Evolutionary conservation across 2,888 invertebrate genomes (phyloP).

Genomic region (Tridacna crocea): DNA sequence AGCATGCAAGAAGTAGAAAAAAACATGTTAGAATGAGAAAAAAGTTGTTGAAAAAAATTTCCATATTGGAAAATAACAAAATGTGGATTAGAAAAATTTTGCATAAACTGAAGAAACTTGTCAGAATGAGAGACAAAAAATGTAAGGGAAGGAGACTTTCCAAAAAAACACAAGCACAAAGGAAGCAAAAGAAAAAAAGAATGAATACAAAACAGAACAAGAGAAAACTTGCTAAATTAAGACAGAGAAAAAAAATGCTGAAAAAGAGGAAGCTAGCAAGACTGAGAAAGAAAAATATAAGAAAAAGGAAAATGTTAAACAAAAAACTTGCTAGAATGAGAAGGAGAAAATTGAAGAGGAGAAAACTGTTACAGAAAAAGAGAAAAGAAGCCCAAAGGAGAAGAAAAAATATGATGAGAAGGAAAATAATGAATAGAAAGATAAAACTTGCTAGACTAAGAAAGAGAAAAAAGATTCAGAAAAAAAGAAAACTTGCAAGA

Average conservation of each 20-base stretch:
- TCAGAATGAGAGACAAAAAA: neutral
- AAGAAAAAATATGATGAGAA: slow-evolving; percentile 2
- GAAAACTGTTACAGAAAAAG: neutral
- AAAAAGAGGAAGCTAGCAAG: neutral
- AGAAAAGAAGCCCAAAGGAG: slow-evolving; percentile 12
- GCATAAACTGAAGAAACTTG: neutral
- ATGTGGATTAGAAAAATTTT: neutral
- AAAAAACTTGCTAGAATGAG: neutral
- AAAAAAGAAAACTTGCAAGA: too few relatives aligned
- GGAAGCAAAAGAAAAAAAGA: too few relatives aligned
- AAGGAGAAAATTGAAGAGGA: neutral
- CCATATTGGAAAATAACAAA: neutral
- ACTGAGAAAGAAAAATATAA: neutral
- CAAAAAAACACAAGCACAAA: too few relatives aligned
- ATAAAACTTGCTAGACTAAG: neutral
- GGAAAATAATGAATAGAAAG: neutral
- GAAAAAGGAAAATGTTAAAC: neutral
- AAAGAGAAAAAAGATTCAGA: neutral
- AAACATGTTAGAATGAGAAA: slow-evolving; percentile 1
- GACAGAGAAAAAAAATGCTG: neutral
- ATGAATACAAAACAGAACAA: too few relatives aligned
- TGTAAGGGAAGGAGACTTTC: neutral
- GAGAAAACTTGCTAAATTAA: neutral
- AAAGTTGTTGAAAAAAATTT: neutral
- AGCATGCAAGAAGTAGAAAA: neutral